phyloP scores from a whole-genome alignment of 2,113 vertebrate genomes.

The Leptodactylus fuscus region DNA sequence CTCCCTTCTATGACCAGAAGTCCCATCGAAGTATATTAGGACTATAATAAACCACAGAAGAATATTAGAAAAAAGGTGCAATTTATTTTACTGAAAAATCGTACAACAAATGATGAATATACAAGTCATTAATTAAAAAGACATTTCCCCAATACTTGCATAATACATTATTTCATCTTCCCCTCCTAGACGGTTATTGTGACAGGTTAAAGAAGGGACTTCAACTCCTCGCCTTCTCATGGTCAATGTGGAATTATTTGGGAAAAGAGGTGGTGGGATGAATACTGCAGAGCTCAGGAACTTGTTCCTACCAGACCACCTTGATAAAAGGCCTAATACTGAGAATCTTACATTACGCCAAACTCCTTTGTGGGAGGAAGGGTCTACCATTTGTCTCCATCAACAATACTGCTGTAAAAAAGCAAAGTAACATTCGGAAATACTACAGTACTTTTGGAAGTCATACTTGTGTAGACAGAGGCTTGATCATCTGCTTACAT shows the following conservation, averaged over 20 bases:
- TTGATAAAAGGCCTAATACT: background rate
- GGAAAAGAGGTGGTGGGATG: slow-evolving; percentile 4
- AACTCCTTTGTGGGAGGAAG: background rate
- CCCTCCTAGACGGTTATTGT: slow-evolving; percentile 34
- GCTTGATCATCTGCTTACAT: background rate
- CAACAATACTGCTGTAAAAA: background rate
- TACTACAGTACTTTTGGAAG: background rate
- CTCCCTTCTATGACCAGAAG: background rate
- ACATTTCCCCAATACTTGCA: slow-evolving; percentile 42
- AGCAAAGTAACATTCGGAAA: background rate
- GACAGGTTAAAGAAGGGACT: slow-evolving; percentile 21
- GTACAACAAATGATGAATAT: slow-evolving; percentile 56
- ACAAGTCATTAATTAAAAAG: slow-evolving; percentile 51
- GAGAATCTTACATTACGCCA: background rate
- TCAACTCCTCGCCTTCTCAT: slow-evolving; percentile 8
- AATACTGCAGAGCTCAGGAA: background rate
- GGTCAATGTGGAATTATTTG: background rate
- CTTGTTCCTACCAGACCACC: background rate
- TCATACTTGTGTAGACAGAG: background rate
- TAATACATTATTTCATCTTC: slow-evolving; percentile 28
- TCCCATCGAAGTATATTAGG: too few relatives aligned
- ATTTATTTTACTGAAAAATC: slow-evolving; percentile 59
- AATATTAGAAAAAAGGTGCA: slow-evolving; percentile 34
- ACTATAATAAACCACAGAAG: background rate
- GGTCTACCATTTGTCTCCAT: background rate